Evolutionary conservation across 2,113 vertebrate species (phyloP).

Genomic region (Phodopus roborovskii): DNA sequence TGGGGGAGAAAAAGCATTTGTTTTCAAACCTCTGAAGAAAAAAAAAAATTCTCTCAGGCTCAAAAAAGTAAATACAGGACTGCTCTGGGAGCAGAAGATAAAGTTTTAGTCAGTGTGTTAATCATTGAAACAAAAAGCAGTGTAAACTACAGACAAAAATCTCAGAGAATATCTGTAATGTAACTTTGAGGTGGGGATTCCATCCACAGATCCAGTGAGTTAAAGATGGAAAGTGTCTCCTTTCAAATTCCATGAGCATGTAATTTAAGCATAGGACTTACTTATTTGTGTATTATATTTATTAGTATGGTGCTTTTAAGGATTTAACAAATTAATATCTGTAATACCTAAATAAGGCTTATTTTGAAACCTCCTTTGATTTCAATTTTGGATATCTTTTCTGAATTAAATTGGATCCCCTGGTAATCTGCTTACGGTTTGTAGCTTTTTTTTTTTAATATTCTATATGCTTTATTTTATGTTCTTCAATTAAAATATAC

Average conservation of each 20-base stretch:
- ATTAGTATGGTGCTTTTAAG: neutral
- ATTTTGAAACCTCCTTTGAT: neutral
- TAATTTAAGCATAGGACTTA: neutral
- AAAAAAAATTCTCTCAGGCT: neutral
- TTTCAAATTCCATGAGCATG: neutral
- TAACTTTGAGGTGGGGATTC: neutral
- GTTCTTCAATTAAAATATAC: neutral
- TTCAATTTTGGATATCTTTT: neutral
- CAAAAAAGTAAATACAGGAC: slow-evolving; percentile 44
- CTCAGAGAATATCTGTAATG: neutral
- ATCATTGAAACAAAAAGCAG: neutral
- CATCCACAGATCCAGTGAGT: neutral
- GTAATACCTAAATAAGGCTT: neutral
- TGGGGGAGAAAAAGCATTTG: slow-evolving; percentile 2
- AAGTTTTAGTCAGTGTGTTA: neutral
- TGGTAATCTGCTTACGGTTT: neutral
- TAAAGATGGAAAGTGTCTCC: neutral
- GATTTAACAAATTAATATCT: neutral
- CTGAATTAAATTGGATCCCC: neutral
- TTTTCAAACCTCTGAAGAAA: slow-evolving; percentile 60
- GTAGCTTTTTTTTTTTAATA: neutral
- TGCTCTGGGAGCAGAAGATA: neutral
- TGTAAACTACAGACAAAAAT: neutral
- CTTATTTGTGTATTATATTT: neutral
- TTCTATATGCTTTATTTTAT: neutral